Evolutionary conservation across 2,797 vertebrate genomes (phyloP).

Genomic region (Columba guinea): DNA sequence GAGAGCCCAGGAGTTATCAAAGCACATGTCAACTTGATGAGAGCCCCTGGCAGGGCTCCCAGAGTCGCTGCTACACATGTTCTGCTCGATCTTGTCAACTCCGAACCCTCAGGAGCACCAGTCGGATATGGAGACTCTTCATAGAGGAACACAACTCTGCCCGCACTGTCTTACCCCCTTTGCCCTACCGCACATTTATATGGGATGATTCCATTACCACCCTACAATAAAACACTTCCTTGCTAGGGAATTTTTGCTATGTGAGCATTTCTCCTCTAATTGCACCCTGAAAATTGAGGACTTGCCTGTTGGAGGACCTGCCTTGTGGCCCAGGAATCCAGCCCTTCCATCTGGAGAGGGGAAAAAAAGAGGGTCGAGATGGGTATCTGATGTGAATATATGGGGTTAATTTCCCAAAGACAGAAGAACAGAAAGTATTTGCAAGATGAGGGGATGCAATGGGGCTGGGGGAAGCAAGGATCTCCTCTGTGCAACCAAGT

Average conservation of each 20-base stretch:
- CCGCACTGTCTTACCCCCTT: neutral
- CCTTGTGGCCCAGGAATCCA: neutral
- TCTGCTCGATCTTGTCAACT: neutral
- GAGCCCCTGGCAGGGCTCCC: constrained; percentile 43
- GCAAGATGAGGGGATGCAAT: too few relatives aligned
- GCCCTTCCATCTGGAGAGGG: neutral
- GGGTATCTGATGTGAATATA: fast-evolving
- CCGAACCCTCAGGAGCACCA: fast-evolving
- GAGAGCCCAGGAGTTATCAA: neutral
- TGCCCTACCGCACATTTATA: fast-evolving
- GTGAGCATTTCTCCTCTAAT: neutral
- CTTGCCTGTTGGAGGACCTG: too few relatives aligned
- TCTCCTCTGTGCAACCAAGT: neutral
- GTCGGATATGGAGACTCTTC: neutral
- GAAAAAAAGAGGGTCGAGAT: neutral
- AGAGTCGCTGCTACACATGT: neutral
- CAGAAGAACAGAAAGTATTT: neutral
- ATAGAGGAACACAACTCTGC: neutral
- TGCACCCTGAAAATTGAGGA: neutral
- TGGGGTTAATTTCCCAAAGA: neutral
- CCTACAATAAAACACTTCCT: neutral
- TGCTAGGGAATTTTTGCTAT: neutral
- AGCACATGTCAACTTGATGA: neutral
- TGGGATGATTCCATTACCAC: neutral
- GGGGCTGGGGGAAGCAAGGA: neutral